These are phyloP conservation scores for Callipepla californica DNA, from an alignment of 2,113 vertebrate species.

Conservation along the genomic window DNA sequence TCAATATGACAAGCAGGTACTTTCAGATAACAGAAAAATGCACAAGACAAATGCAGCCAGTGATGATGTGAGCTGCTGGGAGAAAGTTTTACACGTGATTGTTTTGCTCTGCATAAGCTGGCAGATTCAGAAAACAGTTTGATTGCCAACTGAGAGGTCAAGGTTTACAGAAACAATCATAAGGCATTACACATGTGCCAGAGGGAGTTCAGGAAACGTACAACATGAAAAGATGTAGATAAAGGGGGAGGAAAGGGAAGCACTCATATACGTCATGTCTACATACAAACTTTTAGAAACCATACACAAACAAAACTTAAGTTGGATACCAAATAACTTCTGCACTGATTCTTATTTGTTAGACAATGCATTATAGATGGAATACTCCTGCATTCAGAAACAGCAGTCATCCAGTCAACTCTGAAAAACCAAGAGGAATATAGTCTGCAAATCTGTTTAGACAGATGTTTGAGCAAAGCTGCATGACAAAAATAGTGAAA, in stretches of 20 bases:
- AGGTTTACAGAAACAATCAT: neutral
- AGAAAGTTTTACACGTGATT: neutral
- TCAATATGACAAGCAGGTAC: neutral
- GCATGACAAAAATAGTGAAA: neutral
- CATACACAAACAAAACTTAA: neutral
- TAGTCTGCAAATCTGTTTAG: neutral
- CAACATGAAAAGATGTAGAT: neutral
- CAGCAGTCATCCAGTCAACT: neutral
- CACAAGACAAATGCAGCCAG: neutral
- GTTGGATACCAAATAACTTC: neutral
- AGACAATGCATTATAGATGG: neutral
- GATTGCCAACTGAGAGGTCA: neutral
- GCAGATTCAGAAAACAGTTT: neutral
- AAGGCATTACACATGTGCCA: accelerated
- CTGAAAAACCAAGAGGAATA: neutral
- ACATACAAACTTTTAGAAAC: neutral
- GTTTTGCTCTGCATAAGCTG: neutral
- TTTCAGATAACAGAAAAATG: neutral
- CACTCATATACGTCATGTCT: neutral
- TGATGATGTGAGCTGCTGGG: neutral
- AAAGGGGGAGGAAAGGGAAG: neutral
- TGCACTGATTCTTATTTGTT: neutral
- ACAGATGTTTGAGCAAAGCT: neutral
- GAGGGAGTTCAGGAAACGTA: neutral
- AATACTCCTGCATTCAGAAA: neutral